A percentile compares a stretch with the other conserved stretches of the same genome.
phyloP scores from a whole-genome alignment of 2,888 invertebrate genomes.

The Lordiphosa fenestrarum region DNA sequence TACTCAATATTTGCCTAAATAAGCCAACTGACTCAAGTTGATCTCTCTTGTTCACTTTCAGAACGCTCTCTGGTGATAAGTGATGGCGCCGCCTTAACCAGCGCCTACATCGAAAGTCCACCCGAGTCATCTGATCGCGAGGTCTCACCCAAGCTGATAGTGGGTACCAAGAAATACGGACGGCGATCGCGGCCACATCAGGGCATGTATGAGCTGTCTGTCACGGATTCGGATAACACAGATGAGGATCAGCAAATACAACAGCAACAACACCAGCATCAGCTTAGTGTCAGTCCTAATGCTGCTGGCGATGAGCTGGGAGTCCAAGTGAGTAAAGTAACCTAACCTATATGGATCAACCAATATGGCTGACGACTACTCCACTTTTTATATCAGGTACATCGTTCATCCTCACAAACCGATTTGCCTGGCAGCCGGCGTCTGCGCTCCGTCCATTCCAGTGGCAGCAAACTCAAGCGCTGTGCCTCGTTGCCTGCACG shows the following conservation, averaged over 20 bases:
- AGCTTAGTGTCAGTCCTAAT: slow-evolving; percentile 51
- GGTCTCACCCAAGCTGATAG: slow-evolving; percentile 87
- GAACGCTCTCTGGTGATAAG: slow-evolving; percentile 74
- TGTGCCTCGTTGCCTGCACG: slow-evolving; percentile 83
- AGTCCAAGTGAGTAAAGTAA: slow-evolving; percentile 34
- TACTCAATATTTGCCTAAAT: not conserved
- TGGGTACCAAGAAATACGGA: slow-evolving; percentile 89
- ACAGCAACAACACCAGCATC: slow-evolving; percentile 42
- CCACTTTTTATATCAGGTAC: slow-evolving; percentile 76
- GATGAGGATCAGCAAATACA: slow-evolving; percentile 58
- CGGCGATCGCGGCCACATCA: slow-evolving; percentile 85
- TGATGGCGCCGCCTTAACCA: slow-evolving; percentile 50
- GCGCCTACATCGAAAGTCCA: slow-evolving; percentile 76
- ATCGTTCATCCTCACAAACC: slow-evolving; percentile 82
- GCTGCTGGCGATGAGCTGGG: slow-evolving; percentile 46
- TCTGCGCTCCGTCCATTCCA: slow-evolving; percentile 73
- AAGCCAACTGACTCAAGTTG: not conserved
- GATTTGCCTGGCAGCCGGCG: slow-evolving; percentile 82
- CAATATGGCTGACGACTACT: too few species aligned
- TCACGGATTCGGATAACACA: slow-evolving; percentile 78
- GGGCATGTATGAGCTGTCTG: slow-evolving; percentile 43
- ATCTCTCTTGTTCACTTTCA: slow-evolving; percentile 26
- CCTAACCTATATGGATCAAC: too few species aligned
- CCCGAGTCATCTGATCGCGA: slow-evolving; percentile 84
- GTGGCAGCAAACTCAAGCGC: slow-evolving; percentile 82